phyloP scores from a whole-genome alignment of 92 coral and sea anemone species.

The Isaurus tuberculatus region DNA sequence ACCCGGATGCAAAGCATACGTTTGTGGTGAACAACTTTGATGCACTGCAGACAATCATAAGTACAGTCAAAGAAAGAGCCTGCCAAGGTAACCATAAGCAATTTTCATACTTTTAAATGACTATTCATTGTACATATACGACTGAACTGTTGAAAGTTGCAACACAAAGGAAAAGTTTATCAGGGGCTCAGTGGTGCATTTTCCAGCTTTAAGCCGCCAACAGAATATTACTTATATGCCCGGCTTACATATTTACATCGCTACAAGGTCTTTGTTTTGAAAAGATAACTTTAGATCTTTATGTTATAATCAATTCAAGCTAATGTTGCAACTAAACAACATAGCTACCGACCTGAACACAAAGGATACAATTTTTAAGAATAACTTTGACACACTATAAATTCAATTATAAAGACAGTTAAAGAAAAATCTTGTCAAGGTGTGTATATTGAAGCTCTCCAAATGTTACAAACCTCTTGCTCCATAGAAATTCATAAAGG shows the following conservation, averaged over 20 bases:
- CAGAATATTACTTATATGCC: no score
- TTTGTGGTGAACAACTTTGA: constrained; percentile 40
- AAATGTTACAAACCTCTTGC: neutral
- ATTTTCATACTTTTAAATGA: no score
- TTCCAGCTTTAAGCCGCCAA: no score
- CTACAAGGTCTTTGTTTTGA: no score
- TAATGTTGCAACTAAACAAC: no score
- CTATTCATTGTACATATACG: no score
- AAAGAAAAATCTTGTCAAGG: constrained; percentile 33
- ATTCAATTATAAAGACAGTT: constrained; percentile 14
- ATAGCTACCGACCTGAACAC: constrained; percentile 69
- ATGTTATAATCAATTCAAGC: no score
- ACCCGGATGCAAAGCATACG: constrained; percentile 57
- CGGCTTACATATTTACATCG: neutral
- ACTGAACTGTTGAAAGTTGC: no score
- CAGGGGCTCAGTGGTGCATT: no score
- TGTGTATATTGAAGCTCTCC: neutral
- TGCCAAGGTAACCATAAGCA: constrained; percentile 22
- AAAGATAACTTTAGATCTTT: no score
- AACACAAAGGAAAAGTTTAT: no score
- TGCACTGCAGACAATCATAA: neutral
- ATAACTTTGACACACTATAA: constrained; percentile 36
- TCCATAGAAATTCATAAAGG: no score
- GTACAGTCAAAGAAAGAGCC: constrained; percentile 36
- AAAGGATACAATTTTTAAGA: constrained; percentile 21